phyloP scores from a whole-genome alignment of 2,797 vertebrate genomes.

The Centropyge bicolor region DNA sequence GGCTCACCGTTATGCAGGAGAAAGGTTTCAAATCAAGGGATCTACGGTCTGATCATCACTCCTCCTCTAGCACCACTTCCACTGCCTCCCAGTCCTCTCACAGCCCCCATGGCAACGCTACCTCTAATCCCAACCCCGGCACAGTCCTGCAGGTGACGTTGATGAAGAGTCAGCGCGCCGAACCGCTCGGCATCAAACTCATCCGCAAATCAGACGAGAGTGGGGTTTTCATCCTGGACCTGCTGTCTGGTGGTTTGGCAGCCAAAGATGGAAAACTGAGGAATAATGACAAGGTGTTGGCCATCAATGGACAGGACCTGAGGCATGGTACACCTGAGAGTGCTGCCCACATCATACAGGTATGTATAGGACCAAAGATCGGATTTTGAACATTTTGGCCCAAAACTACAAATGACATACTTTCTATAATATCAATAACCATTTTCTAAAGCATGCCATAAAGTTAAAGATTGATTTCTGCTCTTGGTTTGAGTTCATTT shows the following conservation, averaged over 20 bases:
- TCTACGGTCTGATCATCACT: constrained; percentile 79
- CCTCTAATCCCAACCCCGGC: constrained; percentile 72
- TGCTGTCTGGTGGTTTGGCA: constrained; percentile 92
- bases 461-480: neutral
- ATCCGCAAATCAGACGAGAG: constrained; percentile 92
- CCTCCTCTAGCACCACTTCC: constrained; percentile 70
- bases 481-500: neutral
- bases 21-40: constrained; percentile 90
- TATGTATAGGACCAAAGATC: constrained; percentile 53
- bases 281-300: constrained; percentile 93
- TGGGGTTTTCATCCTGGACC: constrained; percentile 93
- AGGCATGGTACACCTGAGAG: constrained; percentile 94
- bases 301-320: constrained; percentile 94
- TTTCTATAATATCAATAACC: neutral
- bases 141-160: constrained; percentile 92
- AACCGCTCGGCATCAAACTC: constrained; percentile 94
- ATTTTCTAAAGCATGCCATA: neutral
- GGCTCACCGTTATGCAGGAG: constrained; percentile 93
- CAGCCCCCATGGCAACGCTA: constrained; percentile 71
- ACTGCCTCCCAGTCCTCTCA: constrained; percentile 70
- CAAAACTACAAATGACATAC: neutral
- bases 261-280: constrained; percentile 92
- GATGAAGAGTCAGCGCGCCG: constrained; percentile 88
- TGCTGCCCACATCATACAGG: constrained; percentile 96
- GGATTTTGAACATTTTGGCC: neutral